Conservation (phyloP, 2,797 vertebrate genomes). For the Hafferia zeledoni region DNA sequence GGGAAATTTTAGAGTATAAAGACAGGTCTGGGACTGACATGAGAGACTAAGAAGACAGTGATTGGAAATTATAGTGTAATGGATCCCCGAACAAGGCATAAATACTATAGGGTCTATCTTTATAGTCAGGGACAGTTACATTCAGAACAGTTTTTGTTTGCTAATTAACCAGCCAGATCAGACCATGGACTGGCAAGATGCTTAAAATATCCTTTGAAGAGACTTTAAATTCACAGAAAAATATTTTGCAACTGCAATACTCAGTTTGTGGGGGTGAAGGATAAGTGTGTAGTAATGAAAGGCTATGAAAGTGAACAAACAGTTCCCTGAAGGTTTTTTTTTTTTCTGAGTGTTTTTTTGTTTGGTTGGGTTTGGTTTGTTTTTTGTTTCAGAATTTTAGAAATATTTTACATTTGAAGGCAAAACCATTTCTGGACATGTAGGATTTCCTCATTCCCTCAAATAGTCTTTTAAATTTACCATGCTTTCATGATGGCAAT, state of each 20-base stretch:
- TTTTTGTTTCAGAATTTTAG: background rate
- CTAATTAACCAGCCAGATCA: background rate
- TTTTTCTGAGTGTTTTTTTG: background rate
- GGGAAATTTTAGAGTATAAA: background rate
- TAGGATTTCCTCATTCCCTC: background rate
- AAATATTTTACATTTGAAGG: background rate
- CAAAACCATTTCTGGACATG: background rate
- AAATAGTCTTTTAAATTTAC: background rate
- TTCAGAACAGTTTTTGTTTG: background rate
- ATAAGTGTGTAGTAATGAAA: background rate
- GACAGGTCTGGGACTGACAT: background rate
- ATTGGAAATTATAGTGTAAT: background rate
- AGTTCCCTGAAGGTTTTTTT: fast-evolving
- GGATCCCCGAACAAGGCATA: background rate
- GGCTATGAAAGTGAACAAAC: background rate
- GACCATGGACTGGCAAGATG: background rate
- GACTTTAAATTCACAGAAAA: background rate
- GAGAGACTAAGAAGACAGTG: background rate
- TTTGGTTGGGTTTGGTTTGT: background rate
- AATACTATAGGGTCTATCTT: background rate
- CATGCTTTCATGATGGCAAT: background rate
- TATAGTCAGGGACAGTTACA: background rate
- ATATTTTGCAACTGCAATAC: background rate
- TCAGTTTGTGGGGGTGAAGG: fast-evolving
- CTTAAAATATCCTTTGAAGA: background rate